Conservation (phyloP, 1,140 invertebrate species). For the Euura lappo region DNA sequence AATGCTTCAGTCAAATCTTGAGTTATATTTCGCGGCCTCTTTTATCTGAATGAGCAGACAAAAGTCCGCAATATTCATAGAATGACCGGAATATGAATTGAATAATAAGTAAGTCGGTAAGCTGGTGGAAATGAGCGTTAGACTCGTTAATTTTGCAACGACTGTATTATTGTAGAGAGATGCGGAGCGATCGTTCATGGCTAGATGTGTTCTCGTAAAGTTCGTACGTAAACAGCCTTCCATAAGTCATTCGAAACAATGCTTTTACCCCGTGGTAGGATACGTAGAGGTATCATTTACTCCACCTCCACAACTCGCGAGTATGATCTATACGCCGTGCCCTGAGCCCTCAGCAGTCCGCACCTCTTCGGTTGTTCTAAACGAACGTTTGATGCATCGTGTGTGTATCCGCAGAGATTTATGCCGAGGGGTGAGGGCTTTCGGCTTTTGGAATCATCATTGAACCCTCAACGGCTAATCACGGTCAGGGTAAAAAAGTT, state of each 20-base stretch:
- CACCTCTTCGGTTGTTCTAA: neutral
- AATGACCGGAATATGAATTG: too few relatives aligned
- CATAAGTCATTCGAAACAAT: slow-evolving; percentile 39
- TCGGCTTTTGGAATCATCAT: neutral
- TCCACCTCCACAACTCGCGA: slow-evolving; percentile 19
- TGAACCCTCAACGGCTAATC: too few relatives aligned
- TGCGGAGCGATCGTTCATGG: neutral
- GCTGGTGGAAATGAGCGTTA: too few relatives aligned
- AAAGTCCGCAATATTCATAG: too few relatives aligned
- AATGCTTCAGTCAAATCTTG: too few relatives aligned
- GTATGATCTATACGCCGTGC: slow-evolving; percentile 30
- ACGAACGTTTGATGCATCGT: neutral
- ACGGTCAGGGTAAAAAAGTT: too few relatives aligned
- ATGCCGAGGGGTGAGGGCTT: neutral
- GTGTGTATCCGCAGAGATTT: neutral
- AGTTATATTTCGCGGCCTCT: too few relatives aligned
- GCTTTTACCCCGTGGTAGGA: slow-evolving; percentile 18
- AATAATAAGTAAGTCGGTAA: too few relatives aligned
- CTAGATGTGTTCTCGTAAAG: slow-evolving; percentile 8
- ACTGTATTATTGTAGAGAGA: neutral
- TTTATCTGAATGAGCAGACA: too few relatives aligned
- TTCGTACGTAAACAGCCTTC: slow-evolving; percentile 9
- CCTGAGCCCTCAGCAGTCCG: slow-evolving; percentile 13
- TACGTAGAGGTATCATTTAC: slow-evolving; percentile 28
- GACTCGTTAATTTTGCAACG: too few relatives aligned